phyloP scores from a whole-genome alignment of 2,113 vertebrate species.

The human (Homo sapiens) region GRCh38 chr20:1824501-1825000 shows the following conservation, averaged over 20 bases:
- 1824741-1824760: fast-evolving
- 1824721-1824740: neutral
- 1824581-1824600: neutral
- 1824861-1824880: neutral
- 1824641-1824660: neutral
- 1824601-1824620: neutral
- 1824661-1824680: neutral
- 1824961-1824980: neutral
- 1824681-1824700: neutral
- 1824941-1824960: neutral
- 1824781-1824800: neutral
- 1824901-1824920: neutral
- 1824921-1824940: neutral
- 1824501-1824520: neutral
- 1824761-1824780: no score
- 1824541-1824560: neutral
- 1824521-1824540: neutral
- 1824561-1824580: neutral
- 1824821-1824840: neutral
- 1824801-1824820: neutral
- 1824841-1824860: fast-evolving
- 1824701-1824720: neutral
- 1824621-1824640: neutral
- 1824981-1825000: neutral
- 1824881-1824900: neutral